Base-by-base conservation (phyloP, 2,888 invertebrate species). In the Strigamia crassipes region DNA sequence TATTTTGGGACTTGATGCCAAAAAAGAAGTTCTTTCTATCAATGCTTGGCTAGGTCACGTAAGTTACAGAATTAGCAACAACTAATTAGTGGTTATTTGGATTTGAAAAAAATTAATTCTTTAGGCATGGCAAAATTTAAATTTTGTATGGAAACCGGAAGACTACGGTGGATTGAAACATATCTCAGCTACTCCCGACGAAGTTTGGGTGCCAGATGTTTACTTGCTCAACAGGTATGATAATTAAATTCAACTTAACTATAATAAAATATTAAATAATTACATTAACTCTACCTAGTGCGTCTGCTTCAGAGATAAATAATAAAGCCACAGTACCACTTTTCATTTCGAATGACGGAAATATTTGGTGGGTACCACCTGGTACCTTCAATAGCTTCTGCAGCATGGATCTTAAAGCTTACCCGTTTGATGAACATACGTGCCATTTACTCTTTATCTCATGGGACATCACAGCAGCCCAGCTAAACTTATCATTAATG, bases 361-460 rank as follows among this genome's bases (percentile, higher is more conserved):
- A 86, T 6, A 90, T 93, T 0, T 83, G 91, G 6, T 93, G 93
- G 93, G 91, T 92, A 8, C 92, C 92, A 8, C 92, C 93, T 5
- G 90, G 92, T 1, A 92, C 92, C 83, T 92, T 93, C 83, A 89
- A 92, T 0, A 89, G 91, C 13, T 91, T 92, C 85, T 92, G 92
- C 85, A 91, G 92, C 82, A 86, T 91, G 41, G 82, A 82, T 34
- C 91, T 94, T 86, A 88, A 89, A 18, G 88, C 90, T 83, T 95
- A 95, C 95, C 95, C 95, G 0, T 91, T 90, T 79, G 95, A 95
- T 87, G 88, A 88, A 9, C 95, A 95, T 86, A 88, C 86, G 0
- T 93, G 93, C 85, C 86, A 87, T 73, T 88, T 95, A 83, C 91
- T 90, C 85, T 91, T 95, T 83, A 94, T 93, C 0, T 94, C 94